Evolutionary conservation across 2,113 vertebrate species (phyloP).

Genomic region (Atlantisia rogersi): DNA sequence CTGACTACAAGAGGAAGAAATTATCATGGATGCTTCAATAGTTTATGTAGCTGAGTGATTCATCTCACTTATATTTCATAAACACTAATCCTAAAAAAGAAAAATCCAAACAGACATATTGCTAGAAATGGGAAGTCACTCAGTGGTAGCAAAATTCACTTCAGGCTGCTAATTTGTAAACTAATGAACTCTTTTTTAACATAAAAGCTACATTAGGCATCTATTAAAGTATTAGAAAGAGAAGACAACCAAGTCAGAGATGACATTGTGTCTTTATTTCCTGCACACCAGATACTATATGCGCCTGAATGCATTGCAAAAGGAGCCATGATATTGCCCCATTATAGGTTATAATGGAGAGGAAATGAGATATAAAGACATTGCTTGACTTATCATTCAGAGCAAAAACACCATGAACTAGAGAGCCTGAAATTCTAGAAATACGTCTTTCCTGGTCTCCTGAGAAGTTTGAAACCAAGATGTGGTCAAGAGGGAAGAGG

Average conservation of each 20-base stretch:
- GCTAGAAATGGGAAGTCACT: slow-evolving; percentile 22
- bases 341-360: not conserved
- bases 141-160: slow-evolving; percentile 23
- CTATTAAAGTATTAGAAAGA: slow-evolving; percentile 1
- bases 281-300: not conserved
- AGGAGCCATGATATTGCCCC: not conserved
- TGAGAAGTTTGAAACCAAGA: not conserved
- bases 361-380: not conserved
- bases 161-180: slow-evolving; percentile 54
- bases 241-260: not conserved
- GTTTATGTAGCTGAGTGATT: not conserved
- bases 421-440: not conserved
- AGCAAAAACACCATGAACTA: not conserved
- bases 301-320: not conserved
- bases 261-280: not conserved
- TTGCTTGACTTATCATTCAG: not conserved
- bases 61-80: not conserved
- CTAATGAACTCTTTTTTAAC: not conserved
- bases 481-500: not conserved
- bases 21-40: not conserved
- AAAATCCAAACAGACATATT: not conserved
- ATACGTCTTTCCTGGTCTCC: not conserved
- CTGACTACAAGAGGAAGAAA: not conserved
- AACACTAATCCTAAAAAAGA: not conserved
- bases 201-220: slow-evolving; percentile 30